Base-by-base conservation (phyloP, 2,888 invertebrate genomes). In the Aporophyla nigra region DNA sequence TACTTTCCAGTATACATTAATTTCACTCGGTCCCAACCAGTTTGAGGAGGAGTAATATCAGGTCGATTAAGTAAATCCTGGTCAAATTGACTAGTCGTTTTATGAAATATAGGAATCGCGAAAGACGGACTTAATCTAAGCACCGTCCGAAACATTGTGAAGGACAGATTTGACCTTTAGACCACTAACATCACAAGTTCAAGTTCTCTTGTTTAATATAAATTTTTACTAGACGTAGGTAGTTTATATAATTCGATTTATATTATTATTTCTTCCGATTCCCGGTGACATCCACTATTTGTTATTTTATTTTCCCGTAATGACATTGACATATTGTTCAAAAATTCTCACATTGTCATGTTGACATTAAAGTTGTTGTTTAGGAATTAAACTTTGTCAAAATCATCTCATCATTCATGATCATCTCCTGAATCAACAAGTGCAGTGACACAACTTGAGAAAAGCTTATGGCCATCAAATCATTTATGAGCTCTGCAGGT, bases 21-120 rank as follows among this genome's bases (percentile, higher is more conserved):
- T 86, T 95, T 96, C 2, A 97, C 92, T 88, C 97, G 93, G 0
- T 96, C 96, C 94, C 95, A 95, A 53, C 97, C 97, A 51, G 95
- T 95, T 87, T 94, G 90, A 6, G 75, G 53, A 67, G 75, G 69
- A 40, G 63, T 53, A 40, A n/a, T 4, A 43, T 0, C 1, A 4
- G 83, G 76, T 27, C 68, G 77, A 51, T 90, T 83, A 1, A 93
- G 70, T 53, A 83, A 40, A 90, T 95, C 89, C 6, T 87, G 71
- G 87, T 96, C 96, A 82, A 92, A 87, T 58, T 49, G 78, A 80
- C 88, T 85, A 73, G 89, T 89, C 16, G 1, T 0, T 19, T 76
- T 74, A 12, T 73, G 77, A 73, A 96, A 90, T 80, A 96, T 77
- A 24, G 94, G 88, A 46, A 96, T 70, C 74, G 90, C 75, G 69